These are phyloP conservation scores for Aphidius gifuensis DNA, from an alignment of 1,140 invertebrate species.

Conservation along the genomic window DNA sequence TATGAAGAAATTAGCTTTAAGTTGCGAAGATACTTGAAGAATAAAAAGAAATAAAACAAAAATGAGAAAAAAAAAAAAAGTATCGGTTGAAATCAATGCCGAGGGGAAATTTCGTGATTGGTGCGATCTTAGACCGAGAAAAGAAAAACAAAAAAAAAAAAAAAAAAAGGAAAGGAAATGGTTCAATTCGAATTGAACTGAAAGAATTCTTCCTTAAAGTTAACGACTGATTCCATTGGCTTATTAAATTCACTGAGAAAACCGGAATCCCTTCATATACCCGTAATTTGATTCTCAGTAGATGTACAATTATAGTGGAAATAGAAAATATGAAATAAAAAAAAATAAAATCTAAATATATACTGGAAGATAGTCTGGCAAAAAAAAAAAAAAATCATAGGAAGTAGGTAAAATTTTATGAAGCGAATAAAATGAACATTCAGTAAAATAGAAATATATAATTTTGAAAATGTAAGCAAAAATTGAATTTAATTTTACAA, in stretches of 20 bases:
- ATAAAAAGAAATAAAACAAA: conserved; percentile 4
- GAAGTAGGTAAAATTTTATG: no score
- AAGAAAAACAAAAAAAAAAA: conserved; percentile 15
- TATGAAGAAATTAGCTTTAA: not conserved
- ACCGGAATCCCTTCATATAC: no score
- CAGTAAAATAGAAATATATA: no score
- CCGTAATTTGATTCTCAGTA: no score
- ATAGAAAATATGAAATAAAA: no score
- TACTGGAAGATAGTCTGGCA: no score
- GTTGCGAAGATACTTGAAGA: conserved; percentile 13
- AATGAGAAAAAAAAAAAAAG: conserved; percentile 23
- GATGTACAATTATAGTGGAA: no score
- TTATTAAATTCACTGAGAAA: conserved; percentile 18
- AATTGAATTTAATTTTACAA: no score
- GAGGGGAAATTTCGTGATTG: conserved; percentile 18
- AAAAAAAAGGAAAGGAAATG: not conserved
- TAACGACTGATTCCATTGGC: conserved; percentile 4
- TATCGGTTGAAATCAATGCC: conserved; percentile 42
- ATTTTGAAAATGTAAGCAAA: no score
- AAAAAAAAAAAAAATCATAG: no score
- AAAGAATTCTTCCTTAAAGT: not conserved
- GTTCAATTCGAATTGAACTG: not conserved
- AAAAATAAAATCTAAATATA: not conserved
- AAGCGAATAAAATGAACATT: no score
- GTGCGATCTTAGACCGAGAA: conserved; percentile 21